Base-by-base conservation (phyloP, 2,888 invertebrate genomes). In the Homarus gammarus region DNA sequence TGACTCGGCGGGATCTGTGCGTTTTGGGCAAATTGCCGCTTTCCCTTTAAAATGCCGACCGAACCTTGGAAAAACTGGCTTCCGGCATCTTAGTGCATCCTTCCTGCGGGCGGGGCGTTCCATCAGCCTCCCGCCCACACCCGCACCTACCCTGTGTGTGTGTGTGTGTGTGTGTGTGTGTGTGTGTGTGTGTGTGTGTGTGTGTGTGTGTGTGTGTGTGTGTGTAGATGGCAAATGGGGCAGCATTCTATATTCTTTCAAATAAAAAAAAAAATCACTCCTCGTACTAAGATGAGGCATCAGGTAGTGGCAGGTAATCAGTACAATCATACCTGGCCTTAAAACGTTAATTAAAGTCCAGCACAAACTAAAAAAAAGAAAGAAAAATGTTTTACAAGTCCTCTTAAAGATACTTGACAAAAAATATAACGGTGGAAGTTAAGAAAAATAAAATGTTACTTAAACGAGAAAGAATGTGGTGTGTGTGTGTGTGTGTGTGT, bases 181-280 rank as follows among this genome's bases (percentile, higher is more conserved):
- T 78, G 15, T 78, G 22, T 78, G 31, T 77, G 8, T 77, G 31
- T 77, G 27, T 77, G 31, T 49, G 2, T 78, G 12, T 78, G 18
- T 78, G 27, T 49, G 6, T 49, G 27, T 78, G 38, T 77, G 77
- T 38, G 77, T 38, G 78, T 78, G 78, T 78, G 78, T 78, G 78
- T 78, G 33, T 78, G 22, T 78, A 15, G 49, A 2, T 27, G n/a
- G n/a, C n/a, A n/a, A n/a, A n/a, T n/a, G n/a, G n/a, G 18, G 12
- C 0, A 1, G 22, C 33, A 33, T 72, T n/a, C 36, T 72, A 72
- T 72, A 72, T 72, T 73, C n/a, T n/a, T n/a, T n/a, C n/a, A n/a
- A n/a, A n/a, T n/a, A n/a, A n/a, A n/a, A n/a, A n/a, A n/a, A n/a
- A n/a, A n/a, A n/a, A n/a, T n/a, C n/a, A n/a, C n/a, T n/a, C n/a